Conservation (phyloP, 1,140 invertebrate species). For the Hylyphantes graminicola region DNA sequence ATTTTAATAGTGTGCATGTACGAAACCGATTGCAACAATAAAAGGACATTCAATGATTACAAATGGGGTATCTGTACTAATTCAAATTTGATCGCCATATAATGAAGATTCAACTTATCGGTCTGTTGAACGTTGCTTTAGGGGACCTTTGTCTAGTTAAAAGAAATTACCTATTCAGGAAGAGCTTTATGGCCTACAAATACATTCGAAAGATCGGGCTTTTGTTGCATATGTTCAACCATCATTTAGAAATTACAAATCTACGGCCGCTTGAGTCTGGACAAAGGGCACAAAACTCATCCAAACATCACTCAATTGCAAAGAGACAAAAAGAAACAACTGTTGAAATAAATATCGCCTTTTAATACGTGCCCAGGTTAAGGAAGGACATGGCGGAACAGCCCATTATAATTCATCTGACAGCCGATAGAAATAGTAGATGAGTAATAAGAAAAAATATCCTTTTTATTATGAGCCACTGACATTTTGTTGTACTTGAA, state of each 20-base stretch:
- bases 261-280: slow-evolving; percentile 33
- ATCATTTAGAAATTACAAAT: slow-evolving; percentile 28
- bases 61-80: no score
- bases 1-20: no score
- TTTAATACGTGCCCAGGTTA: slow-evolving; percentile 49
- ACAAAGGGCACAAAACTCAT: slow-evolving; percentile 48
- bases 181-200: slow-evolving; percentile 1
- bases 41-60: no score
- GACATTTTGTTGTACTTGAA: neutral
- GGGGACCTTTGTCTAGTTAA: slow-evolving; percentile 12
- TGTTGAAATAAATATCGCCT: slow-evolving; percentile 58
- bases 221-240: neutral
- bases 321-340: slow-evolving; percentile 32
- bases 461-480: slow-evolving; percentile 33
- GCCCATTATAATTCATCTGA: slow-evolving; percentile 45
- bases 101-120: slow-evolving; percentile 1
- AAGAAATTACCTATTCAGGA: slow-evolving; percentile 21
- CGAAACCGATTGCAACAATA: no score
- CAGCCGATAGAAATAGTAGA: slow-evolving; percentile 47
- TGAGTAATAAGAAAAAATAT: slow-evolving; percentile 35
- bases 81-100: no score
- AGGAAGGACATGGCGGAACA: slow-evolving; percentile 28
- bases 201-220: slow-evolving; percentile 6
- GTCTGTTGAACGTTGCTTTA: slow-evolving; percentile 3
- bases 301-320: slow-evolving; percentile 1